phyloP scores from a whole-genome alignment of 2,113 vertebrate genomes.

The Irena cyanogastra region DNA sequence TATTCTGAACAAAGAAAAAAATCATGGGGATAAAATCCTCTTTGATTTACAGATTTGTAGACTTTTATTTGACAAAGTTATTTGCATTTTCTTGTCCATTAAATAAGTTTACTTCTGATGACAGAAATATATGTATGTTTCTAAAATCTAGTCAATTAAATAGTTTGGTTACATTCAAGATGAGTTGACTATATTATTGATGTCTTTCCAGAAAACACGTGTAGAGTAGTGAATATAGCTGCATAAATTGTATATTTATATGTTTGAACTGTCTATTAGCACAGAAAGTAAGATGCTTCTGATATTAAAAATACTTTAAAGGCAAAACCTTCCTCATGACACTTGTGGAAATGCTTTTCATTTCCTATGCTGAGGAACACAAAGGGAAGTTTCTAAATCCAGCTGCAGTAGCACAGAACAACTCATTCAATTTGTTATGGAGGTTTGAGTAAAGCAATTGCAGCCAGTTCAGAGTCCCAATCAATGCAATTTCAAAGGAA shows the following conservation, averaged over 20 bases:
- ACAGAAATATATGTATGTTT: background rate
- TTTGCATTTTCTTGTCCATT: background rate
- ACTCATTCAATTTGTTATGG: rapidly evolving
- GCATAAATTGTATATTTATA: background rate
- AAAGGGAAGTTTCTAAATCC: background rate
- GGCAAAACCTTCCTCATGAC: background rate
- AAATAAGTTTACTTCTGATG: background rate
- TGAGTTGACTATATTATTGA: background rate
- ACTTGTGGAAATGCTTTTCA: background rate
- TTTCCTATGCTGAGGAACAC: background rate
- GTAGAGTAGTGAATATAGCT: background rate
- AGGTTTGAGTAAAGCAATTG: background rate
- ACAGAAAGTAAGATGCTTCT: background rate
- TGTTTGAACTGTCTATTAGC: background rate
- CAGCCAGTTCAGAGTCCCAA: background rate
- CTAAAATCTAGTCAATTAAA: background rate
- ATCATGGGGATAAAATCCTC: background rate
- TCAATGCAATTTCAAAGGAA: background rate
- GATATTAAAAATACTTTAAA: background rate
- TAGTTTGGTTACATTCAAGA: background rate
- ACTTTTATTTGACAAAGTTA: background rate
- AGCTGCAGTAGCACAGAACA: background rate
- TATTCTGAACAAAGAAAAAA: background rate
- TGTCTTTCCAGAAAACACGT: background rate
- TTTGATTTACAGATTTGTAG: background rate